Evolutionary conservation across 2,797 vertebrate genomes (phyloP), one percentile per base, ranked within the genome.

Genomic region (Sebastes vulpes): DNA sequence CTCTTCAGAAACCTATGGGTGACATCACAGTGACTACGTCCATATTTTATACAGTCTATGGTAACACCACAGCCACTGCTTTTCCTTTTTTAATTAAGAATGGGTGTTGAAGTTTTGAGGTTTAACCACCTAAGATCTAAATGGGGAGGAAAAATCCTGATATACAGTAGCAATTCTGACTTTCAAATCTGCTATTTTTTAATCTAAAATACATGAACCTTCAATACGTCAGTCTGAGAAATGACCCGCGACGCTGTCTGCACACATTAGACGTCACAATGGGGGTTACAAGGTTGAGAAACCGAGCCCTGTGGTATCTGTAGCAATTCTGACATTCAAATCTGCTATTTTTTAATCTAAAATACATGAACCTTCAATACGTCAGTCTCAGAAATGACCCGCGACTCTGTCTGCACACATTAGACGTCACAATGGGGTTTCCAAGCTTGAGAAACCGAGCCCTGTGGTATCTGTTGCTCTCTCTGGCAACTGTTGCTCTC

Each of bases 401-500:
- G 28, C 2, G 1, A 50, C 10, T 4, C 16, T 48, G 20, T 60
- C 53, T 74, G 23, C 31, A 20, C 20, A 57, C 23, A 56, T 64
- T 56, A 38, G 23, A 56, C 1, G 1, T 52, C 21, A 23, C 65
- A 46, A 29, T 35, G 8, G 9, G 1, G 0, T 2, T 28, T 61
- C 57, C 38, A 20, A 28, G 21, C 8, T 18, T 52, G 9, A 75
- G 74, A 63, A 52, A 57, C 50, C 23, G 42, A 65, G 32, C 38
- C 31, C 38, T 76, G 46, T 16, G 23, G 63, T 75, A 67, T 72
- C 52, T 68, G 77, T 79, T 64, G 28, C 59, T 65, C 66, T 71
- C 52, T 48, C 50, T 63, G 63, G 54, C 50, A 71, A 57, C 52
- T 58, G 72, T 70, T 65, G 58, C 76, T 69, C 52, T 70, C 32